Base-by-base conservation (phyloP, 2,888 invertebrate species). In the Hypomecis punctinalis region DNA sequence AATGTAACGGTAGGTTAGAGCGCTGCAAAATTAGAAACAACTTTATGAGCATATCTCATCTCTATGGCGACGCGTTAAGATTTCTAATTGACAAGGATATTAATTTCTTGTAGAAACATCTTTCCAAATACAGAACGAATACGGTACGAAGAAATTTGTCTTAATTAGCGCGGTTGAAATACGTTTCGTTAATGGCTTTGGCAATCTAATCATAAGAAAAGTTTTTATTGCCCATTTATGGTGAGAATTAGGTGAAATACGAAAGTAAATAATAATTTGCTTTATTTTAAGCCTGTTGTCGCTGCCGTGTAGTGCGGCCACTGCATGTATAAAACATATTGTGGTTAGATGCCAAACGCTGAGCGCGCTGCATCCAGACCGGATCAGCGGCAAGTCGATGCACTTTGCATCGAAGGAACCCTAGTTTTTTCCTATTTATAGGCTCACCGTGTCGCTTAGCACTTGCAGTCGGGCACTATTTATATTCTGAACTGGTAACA, bases 381-480 rank as follows among this genome's bases (percentile, higher is more conserved):
- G 78, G 77, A 79, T 78, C 77, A 78, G 78, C 76, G 76, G 80
- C 76, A 72, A 81, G 82, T 84, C 81, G 81, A 81, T 81, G 84
- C 83, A 82, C 82, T 81, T 68, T 68, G 74, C 73, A 69, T 75
- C 72, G 72, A 73, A 72, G 71, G 68, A 63, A 70, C 72, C 68
- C 71, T 73, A 72, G 67, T 70, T 78, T 78, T 80, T 78, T 76
- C 72, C 76, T 82, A 80, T 80, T 78, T 78, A 76, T 74, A 74
- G 72, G 67, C 70, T 69, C 72, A 73, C 68, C 47, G 47, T 53
- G 56, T 57, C 53, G 53, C 52, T 63, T 53, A 63, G 66, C 71
- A 66, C 57, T 43, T 53, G 66, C 71, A 65, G 71, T 49, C 55
- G 51, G 55, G 39, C 42, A 51, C 54, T 54, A 39, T 49, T 43